Percentiles rank a stretch among this genome's conserved stretches.
phyloP scores from a whole-genome alignment of 2,113 vertebrate species.

The Macheiramphus alcinus region DNA sequence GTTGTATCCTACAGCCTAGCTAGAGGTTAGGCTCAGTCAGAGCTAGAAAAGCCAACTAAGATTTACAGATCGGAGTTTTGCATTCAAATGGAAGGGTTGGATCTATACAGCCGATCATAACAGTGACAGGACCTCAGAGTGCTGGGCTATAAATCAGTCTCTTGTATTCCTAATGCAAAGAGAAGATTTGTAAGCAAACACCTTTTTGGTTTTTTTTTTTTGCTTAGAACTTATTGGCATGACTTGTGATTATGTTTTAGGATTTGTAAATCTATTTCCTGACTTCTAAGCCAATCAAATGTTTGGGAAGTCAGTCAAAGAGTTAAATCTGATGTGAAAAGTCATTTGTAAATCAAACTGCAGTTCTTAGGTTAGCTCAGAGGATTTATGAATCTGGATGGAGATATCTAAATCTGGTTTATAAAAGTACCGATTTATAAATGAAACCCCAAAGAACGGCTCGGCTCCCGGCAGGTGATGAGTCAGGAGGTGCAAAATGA shows the following conservation, averaged over 20 bases:
- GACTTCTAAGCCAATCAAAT: slow-evolving; percentile 41
- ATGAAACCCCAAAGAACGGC: neutral
- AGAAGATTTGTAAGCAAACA: slow-evolving; percentile 3
- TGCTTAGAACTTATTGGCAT: neutral
- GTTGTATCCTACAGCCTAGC: neutral
- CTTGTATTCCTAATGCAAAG: neutral
- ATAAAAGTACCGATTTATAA: slow-evolving; percentile 28
- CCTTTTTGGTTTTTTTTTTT: neutral
- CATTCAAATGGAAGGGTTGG: neutral
- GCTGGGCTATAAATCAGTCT: neutral
- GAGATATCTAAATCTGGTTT: slow-evolving; percentile 49
- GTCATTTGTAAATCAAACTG: slow-evolving; percentile 52
- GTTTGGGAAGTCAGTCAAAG: slow-evolving; percentile 34
- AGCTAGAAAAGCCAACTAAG: neutral
- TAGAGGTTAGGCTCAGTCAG: neutral
- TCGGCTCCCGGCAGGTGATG: neutral
- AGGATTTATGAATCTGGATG: slow-evolving; percentile 57
- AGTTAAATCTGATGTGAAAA: slow-evolving; percentile 55
- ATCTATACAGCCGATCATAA: neutral
- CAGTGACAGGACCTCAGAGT: neutral
- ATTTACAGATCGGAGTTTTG: neutral
- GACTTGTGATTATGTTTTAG: slow-evolving; percentile 19
- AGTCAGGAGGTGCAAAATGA: neutral
- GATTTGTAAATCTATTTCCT: slow-evolving; percentile 51
- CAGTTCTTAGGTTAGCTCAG: slow-evolving; percentile 20